These are phyloP conservation scores for Neopelma chrysocephalum DNA, from an alignment of 2,797 vertebrate genomes.

Conservation along the genomic window DNA sequence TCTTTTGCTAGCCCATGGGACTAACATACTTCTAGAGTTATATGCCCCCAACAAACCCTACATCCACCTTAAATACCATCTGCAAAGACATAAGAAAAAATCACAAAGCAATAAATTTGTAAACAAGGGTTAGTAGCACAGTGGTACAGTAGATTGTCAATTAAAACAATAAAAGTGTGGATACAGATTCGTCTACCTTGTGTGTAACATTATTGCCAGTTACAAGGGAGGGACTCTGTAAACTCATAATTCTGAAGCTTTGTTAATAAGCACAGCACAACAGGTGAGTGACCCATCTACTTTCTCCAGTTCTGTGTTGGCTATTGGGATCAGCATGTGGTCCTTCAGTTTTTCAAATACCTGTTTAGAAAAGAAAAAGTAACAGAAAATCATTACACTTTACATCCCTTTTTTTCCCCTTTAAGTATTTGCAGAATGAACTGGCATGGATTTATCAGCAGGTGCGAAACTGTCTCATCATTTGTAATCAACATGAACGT, in stretches of 20 bases:
- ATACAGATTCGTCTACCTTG: slow-evolving; percentile 66
- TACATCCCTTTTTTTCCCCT: not conserved
- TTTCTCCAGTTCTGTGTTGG: slow-evolving; percentile 85
- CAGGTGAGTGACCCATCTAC: slow-evolving; percentile 92
- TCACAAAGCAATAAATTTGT: slow-evolving; percentile 67
- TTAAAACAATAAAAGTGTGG: slow-evolving; percentile 68
- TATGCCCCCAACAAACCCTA: slow-evolving; percentile 55
- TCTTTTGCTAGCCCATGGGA: slow-evolving; percentile 57
- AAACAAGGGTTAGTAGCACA: slow-evolving; percentile 79
- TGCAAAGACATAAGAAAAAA: slow-evolving; percentile 62
- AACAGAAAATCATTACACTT: not conserved
- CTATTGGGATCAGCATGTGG: slow-evolving; percentile 91
- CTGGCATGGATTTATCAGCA: not conserved
- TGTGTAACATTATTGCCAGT: slow-evolving; percentile 63
- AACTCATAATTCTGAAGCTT: slow-evolving; percentile 82
- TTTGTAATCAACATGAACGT: not conserved
- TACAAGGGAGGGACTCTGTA: slow-evolving; percentile 50
- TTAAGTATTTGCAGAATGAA: not conserved
- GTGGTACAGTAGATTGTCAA: slow-evolving; percentile 81
- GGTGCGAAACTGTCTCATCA: rapidly evolving
- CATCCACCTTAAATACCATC: slow-evolving; percentile 68
- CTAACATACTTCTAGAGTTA: slow-evolving; percentile 61
- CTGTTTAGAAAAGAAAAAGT: slow-evolving; percentile 67
- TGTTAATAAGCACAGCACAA: slow-evolving; percentile 91
- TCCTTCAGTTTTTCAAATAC: slow-evolving; percentile 96